Base-by-base conservation (phyloP, 1,140 invertebrate species). In the Drosophila fuyamai region DNA sequence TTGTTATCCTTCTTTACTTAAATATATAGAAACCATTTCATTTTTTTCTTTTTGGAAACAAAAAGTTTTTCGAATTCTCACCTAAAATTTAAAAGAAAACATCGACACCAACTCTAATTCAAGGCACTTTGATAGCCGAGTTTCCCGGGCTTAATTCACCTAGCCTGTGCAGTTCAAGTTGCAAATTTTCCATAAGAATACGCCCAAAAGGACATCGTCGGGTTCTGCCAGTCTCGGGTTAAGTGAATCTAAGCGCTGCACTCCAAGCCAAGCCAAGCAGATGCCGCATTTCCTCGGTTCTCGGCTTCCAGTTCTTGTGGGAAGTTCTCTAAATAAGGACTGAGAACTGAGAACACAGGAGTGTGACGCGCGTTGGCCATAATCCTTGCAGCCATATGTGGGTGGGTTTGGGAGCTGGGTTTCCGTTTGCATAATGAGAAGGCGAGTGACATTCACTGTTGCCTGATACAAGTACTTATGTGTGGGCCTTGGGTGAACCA, bases 241-340 rank as follows among this genome's bases (percentile, higher is more conserved):
- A 70, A 80, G 78, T 80, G 78, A 76, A 80, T 80, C 71, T 80
- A 56, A 80, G 78, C 78, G 57, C 53, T 65, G 63, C 78, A 80
- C 78, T 80, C 67, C n/a, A 75, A 32, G 59, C 35, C 62, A 63
- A 80, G 71, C 70, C 57, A 79, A 60, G 46, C 77, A 62, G 77
- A 63, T 73, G 78, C 78, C 61, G 50, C 60, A 70, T 50, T 46
- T 55, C 44, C 44, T 63, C 47, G 27, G 55, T 10, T 62, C 55
- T 62, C 54, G 38, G 54, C 27, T 60, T 62, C 13, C 60, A 62
- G 43, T 47, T 62, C 62, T 66, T 56, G 51, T 53, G 63, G 62
- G 51, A 41, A 70, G 63, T 57, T 48, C 23, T 60, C 43, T 36
- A 66, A 58, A 56, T 46, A 54, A 43, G 51, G n/a, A 14, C 48